Conservation (phyloP, 2,113 vertebrate species). For the Crotalus helleri region DNA sequence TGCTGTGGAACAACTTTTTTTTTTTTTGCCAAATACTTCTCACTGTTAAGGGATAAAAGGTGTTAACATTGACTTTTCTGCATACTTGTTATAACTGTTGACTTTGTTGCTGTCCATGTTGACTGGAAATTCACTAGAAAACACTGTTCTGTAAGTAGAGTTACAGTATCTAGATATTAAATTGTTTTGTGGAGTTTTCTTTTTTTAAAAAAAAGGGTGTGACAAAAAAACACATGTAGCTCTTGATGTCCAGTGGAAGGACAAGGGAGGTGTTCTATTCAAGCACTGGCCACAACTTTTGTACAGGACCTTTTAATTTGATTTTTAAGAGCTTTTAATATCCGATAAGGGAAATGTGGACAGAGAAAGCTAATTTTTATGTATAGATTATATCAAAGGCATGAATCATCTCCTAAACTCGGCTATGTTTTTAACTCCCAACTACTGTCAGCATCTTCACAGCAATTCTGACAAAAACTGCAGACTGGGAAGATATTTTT, state of each 20-base stretch:
- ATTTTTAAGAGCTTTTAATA: background rate
- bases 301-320: background rate
- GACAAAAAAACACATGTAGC: background rate
- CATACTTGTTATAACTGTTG: background rate
- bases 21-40: conserved; percentile 26
- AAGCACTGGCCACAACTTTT: background rate
- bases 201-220: conserved; percentile 10
- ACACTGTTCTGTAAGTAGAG: conserved; percentile 34
- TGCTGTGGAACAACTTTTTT: background rate
- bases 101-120: conserved; percentile 10
- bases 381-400: background rate
- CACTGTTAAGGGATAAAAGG: conserved; percentile 32
- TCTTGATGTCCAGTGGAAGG: background rate
- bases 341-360: background rate
- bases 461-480: background rate
- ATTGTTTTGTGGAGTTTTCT: background rate
- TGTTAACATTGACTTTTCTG: conserved; percentile 6
- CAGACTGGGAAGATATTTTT: background rate
- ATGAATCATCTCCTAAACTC: background rate
- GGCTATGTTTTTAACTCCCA: background rate
- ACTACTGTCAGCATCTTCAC: background rate
- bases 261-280: background rate
- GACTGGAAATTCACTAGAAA: conserved; percentile 20
- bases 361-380: background rate
- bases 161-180: background rate